phyloP scores from a whole-genome alignment of 2,888 invertebrate species.

The Leptinotarsa haldemani region DNA sequence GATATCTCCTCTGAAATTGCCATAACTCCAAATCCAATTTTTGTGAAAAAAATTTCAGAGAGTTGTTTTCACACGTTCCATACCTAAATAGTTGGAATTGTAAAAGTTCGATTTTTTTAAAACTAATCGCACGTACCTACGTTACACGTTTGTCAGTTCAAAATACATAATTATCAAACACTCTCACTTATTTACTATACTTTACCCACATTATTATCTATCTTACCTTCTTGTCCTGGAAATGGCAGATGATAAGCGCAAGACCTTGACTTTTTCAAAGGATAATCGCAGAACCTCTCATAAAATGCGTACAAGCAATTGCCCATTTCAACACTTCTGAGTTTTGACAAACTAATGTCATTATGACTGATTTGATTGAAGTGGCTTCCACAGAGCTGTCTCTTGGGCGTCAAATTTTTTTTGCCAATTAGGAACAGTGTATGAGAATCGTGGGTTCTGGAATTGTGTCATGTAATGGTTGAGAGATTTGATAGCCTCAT shows the following conservation, averaged over 20 bases:
- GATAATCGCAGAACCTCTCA: constrained; percentile 37
- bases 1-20: no score
- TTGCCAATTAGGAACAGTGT: background rate
- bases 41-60: no score
- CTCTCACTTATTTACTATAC: no score
- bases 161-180: background rate
- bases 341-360: background rate
- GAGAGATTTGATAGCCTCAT: no score
- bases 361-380: background rate
- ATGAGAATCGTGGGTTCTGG: no score
- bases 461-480: no score
- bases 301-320: constrained; percentile 23
- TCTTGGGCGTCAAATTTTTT: background rate
- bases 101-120: no score
- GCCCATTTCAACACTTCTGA: constrained; percentile 27
- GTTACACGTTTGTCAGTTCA: background rate
- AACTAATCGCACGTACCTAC: no score
- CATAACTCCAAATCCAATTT: no score
- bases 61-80: no score
- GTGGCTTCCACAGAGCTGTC: background rate
- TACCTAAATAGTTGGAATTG: no score
- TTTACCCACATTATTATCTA: no score
- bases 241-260: constrained; percentile 30
- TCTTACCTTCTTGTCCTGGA: constrained; percentile 29
- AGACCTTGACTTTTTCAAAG: constrained; percentile 30